Evolutionary conservation across 2,888 invertebrate genomes (phyloP), one percentile per base, ranked within the genome.

Genomic region (Chelonus formosanus): DNA sequence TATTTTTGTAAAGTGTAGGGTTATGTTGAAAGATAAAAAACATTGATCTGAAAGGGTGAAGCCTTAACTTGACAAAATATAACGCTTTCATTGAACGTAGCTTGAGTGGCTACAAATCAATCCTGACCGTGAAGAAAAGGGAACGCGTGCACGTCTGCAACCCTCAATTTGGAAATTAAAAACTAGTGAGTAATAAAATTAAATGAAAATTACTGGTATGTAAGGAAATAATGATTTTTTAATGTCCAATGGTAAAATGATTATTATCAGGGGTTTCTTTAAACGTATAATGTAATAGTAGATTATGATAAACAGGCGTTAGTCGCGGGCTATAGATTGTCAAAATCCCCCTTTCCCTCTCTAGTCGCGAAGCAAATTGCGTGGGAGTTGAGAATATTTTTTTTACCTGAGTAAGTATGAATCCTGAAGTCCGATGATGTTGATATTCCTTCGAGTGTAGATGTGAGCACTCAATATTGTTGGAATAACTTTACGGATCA

Each of bases 401-500:
- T 48, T 56, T 56, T 55, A 35, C 52, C 67, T 67, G 47, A 8
- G 50, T 57, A 59, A 52, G 65, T 63, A 43, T 31, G 65, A 67
- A 65, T 64, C 67, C 59, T 55, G 64, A 65, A 67, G 65, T 67
- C 58, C 56, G 56, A 63, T 20, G 58, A 63, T 58, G 63, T 62
- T 53, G 65, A 53, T 59, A 66, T 60, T 62, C 67, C 62, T 60
- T 67, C 44, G 56, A 55, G 62, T 67, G 68, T 61, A 64, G 63
- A 57, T 62, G 67, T 67, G 70, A 53, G 70, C 70, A 64, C 69
- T 71, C 65, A 65, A 65, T 54, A 70, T 48, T 57, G 66, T 65
- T 69, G 66, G 63, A 70, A 70, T 69, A 63, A 58, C 67, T 68
- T 74, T 69, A 71, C 70, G 70, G 71, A 58, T 74, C 76, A 75